Percentiles rank a stretch among this genome's conserved stretches.
Conservation (phyloP, 2,113 vertebrate species). For the Alethe diademata region DNA sequence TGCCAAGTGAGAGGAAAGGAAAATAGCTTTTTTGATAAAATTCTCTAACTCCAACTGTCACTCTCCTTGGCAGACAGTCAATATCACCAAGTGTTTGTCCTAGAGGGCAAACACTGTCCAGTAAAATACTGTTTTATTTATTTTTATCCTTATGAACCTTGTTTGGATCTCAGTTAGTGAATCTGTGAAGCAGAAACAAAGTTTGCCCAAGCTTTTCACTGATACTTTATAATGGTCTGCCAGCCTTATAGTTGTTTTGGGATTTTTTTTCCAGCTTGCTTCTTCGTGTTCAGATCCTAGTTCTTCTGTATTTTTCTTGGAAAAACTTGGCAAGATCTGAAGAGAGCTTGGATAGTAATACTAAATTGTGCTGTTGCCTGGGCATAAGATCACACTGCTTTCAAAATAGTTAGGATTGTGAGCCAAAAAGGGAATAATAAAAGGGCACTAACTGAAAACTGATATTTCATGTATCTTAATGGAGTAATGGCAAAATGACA, state of each 20-base stretch:
- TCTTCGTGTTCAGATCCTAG: neutral
- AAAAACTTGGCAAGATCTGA: neutral
- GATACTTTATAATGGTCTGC: neutral
- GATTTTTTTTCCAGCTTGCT: neutral
- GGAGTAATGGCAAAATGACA: neutral
- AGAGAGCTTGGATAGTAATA: neutral
- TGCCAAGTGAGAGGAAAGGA: neutral
- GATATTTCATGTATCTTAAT: neutral
- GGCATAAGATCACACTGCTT: neutral
- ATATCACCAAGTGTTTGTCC: neutral
- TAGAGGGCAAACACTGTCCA: neutral
- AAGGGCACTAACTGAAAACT: neutral
- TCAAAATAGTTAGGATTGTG: neutral
- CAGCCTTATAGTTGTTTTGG: neutral
- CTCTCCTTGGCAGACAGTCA: neutral
- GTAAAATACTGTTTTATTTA: neutral
- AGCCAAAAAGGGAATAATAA: neutral
- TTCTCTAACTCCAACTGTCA: neutral
- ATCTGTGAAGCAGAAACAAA: neutral
- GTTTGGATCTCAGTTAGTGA: neutral
- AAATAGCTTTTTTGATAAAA: neutral
- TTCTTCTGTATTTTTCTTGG: neutral
- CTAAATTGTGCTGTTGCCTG: neutral
- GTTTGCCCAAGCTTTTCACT: neutral
- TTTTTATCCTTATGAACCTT: neutral